These are phyloP conservation scores for Frieseomelitta varia DNA, from an alignment of 1,140 invertebrate genomes.

Conservation along the genomic window DNA sequence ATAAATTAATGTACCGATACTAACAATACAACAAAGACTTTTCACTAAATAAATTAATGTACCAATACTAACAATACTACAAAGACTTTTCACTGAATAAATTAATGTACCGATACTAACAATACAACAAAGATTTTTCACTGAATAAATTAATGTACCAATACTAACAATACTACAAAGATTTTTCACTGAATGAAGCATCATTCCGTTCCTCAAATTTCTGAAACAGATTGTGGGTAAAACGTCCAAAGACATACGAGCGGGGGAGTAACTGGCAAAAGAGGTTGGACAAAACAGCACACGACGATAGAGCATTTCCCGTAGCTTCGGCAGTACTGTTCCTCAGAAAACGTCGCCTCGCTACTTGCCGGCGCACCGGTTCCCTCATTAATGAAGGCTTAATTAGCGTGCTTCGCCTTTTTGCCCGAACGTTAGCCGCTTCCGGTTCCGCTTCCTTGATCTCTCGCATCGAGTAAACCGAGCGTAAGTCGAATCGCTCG, in stretches of 20 bases:
- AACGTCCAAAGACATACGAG: not conserved
- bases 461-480: slow-evolving; percentile 55
- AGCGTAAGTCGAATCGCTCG: slow-evolving; percentile 36
- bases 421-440: slow-evolving; percentile 66
- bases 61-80: too few relatives aligned
- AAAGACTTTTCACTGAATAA: too few relatives aligned
- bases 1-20: too few relatives aligned
- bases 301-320: slow-evolving; percentile 33
- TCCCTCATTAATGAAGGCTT: slow-evolving; percentile 65
- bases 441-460: slow-evolving; percentile 69
- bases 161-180: too few relatives aligned
- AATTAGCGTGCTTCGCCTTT: slow-evolving; percentile 62
- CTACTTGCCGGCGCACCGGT: slow-evolving; percentile 31
- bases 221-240: not conserved
- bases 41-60: too few relatives aligned
- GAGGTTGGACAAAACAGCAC: not conserved
- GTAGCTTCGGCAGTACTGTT: slow-evolving; percentile 9
- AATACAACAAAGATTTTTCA: too few relatives aligned
- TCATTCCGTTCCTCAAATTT: too few relatives aligned
- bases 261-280: too few relatives aligned
- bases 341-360: slow-evolving; percentile 58
- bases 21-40: too few relatives aligned
- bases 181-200: too few relatives aligned
- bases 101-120: too few relatives aligned
- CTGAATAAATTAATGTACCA: too few relatives aligned